Conservation (phyloP, 2,888 invertebrate species). For the Hypomecis punctinalis region DNA sequence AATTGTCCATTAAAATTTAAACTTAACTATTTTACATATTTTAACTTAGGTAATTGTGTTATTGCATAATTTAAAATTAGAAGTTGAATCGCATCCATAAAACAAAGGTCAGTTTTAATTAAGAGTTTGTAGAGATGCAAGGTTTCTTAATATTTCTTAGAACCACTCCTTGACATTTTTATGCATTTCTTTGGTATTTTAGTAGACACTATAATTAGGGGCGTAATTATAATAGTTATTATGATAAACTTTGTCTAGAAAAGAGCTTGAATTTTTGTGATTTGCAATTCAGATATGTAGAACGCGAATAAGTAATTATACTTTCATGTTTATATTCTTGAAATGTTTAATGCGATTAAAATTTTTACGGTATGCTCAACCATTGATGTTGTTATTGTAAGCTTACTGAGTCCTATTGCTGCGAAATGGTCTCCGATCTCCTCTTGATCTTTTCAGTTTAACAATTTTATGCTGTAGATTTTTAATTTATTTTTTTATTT, state of each 20-base stretch:
- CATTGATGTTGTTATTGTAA: too few species aligned
- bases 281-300: too few species aligned
- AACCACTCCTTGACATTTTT: conserved; percentile 35
- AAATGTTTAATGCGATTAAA: too few species aligned
- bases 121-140: conserved; percentile 16
- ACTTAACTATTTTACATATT: not conserved
- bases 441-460: too few species aligned
- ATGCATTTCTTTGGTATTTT: not conserved
- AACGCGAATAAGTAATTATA: too few species aligned
- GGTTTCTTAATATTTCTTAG: conserved; percentile 8
- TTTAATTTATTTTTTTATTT: too few species aligned
- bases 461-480: too few species aligned
- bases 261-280: not conserved
- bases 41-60: not conserved
- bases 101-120: conserved; percentile 19
- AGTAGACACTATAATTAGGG: not conserved
- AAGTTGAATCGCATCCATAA: conserved; percentile 9
- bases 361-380: too few species aligned
- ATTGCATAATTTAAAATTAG: not conserved
- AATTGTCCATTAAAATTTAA: not conserved
- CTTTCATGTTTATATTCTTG: too few species aligned
- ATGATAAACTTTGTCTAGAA: not conserved
- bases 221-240: not conserved
- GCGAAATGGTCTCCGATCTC: too few species aligned
- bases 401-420: too few species aligned